Evolutionary conservation across 2,888 invertebrate species (phyloP).

Genomic region (Drosophila greeni): DNA sequence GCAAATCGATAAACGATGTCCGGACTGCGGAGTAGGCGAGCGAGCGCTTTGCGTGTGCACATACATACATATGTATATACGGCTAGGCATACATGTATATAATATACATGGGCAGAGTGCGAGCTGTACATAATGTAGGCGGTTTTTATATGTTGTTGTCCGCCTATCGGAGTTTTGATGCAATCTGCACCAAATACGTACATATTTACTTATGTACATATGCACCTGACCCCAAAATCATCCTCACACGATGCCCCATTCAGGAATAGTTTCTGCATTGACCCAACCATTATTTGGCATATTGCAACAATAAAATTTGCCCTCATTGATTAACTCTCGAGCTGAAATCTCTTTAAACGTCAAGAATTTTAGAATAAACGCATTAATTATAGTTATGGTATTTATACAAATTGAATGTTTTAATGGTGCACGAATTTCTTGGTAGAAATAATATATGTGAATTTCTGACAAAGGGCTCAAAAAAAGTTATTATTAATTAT

Average conservation of each 20-base stretch:
- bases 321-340: conserved; percentile 8
- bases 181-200: conserved; percentile 27
- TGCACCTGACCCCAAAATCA: conserved; percentile 23
- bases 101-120: conserved; percentile 10
- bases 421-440: too few species aligned
- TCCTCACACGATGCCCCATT: conserved; percentile 6
- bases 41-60: conserved; percentile 58
- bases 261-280: conserved; percentile 7
- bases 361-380: too few species aligned
- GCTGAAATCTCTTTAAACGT: neutral
- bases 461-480: too few species aligned
- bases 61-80: conserved; percentile 1
- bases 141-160: conserved; percentile 27
- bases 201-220: conserved; percentile 12
- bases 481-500: too few species aligned
- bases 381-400: too few species aligned
- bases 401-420: too few species aligned
- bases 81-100: neutral
- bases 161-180: conserved; percentile 35
- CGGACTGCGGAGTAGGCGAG: conserved; percentile 61
- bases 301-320: conserved; percentile 2
- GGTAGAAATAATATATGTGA: too few species aligned
- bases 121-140: conserved; percentile 32
- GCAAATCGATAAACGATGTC: conserved; percentile 73
- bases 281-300: conserved; percentile 12